Evolutionary conservation across 1,140 invertebrate species (phyloP).

Genomic region (Diorhabda elongata): DNA sequence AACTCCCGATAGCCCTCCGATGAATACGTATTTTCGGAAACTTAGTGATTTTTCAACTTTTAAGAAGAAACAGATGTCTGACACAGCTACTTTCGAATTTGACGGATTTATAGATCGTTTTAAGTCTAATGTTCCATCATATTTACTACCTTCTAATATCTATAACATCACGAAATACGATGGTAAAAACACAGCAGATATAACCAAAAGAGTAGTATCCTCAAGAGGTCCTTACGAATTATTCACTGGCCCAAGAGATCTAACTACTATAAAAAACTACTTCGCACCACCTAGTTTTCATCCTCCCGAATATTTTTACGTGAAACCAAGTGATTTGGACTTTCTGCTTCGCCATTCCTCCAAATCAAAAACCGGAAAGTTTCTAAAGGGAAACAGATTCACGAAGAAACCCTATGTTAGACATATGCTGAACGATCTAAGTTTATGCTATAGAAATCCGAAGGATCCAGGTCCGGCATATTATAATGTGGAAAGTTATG

Average conservation of each 20-base stretch:
- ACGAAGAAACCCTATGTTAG: constrained; percentile 30
- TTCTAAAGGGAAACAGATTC: constrained; percentile 31
- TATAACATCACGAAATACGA: constrained; percentile 30
- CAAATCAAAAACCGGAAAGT: constrained; percentile 36
- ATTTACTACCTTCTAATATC: constrained; percentile 30
- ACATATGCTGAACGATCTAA: constrained; percentile 34
- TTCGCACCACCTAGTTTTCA: constrained; percentile 26
- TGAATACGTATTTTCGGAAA: constrained; percentile 22
- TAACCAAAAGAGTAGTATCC: constrained; percentile 17
- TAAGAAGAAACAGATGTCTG: constrained; percentile 29
- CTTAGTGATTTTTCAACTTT: constrained; percentile 7
- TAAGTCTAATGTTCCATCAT: constrained; percentile 24
- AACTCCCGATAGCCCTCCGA: constrained; percentile 5
- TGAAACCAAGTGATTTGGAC: constrained; percentile 33
- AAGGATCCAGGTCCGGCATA: constrained; percentile 35
- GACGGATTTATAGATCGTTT: constrained; percentile 36
- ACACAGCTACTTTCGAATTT: constrained; percentile 34
- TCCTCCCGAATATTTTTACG: constrained; percentile 35
- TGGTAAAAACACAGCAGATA: constrained; percentile 8
- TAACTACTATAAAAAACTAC: constrained; percentile 44
- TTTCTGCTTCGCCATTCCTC: constrained; percentile 32
- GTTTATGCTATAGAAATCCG: constrained; percentile 35
- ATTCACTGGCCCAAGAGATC: constrained; percentile 41
- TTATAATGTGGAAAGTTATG: constrained; percentile 27
- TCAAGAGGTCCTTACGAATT: constrained; percentile 39